Conservation (phyloP, 2,888 invertebrate genomes). For the Dasypogon diadema region DNA sequence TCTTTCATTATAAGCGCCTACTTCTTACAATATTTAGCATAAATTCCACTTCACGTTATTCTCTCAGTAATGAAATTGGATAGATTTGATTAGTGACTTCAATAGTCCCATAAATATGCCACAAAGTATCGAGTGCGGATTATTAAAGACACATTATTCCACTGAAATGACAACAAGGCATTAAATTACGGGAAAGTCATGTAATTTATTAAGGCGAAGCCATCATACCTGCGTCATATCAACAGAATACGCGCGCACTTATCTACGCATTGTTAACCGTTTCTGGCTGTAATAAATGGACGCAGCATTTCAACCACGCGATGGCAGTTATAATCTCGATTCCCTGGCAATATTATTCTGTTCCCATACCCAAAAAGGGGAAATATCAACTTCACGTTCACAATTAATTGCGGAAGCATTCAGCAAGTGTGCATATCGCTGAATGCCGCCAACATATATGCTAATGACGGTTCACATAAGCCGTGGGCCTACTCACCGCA, state of each 20-base stretch:
- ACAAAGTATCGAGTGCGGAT: no score
- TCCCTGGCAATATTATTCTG: neutral
- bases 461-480: neutral
- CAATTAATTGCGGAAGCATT: neutral
- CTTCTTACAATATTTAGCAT: no score
- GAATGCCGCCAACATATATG: neutral
- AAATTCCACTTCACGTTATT: no score
- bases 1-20: no score
- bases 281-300: constrained; percentile 2
- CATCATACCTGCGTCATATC: neutral
- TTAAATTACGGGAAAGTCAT: no score
- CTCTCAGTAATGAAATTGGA: no score
- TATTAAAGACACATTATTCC: no score
- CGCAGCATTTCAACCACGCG: neutral
- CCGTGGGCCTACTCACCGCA: neutral
- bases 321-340: neutral
- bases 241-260: neutral
- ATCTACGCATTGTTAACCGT: constrained; percentile 7
- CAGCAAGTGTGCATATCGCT: neutral
- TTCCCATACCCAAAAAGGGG: neutral
- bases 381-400: neutral
- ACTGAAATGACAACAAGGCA: no score
- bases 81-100: no score
- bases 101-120: no score
- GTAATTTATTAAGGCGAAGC: neutral